These are phyloP conservation scores for Chironomus tentans DNA, from an alignment of 2,888 invertebrate genomes.

Conservation along the genomic window DNA sequence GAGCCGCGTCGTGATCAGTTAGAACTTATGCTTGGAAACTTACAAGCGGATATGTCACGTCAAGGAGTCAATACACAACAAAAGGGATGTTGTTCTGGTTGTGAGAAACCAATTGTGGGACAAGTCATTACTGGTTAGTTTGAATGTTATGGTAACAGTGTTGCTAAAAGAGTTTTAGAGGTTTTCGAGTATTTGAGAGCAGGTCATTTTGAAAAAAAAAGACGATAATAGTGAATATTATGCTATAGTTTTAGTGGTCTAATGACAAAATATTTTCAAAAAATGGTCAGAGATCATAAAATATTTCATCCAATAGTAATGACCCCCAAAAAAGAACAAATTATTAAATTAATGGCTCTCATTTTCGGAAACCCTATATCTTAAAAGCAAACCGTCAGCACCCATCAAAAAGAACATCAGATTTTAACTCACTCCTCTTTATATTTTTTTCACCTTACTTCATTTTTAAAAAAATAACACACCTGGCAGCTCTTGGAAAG, in stretches of 20 bases:
- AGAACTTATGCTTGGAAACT: slow-evolving; percentile 48
- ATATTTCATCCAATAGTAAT: no score
- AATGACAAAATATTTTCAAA: no score
- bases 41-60: slow-evolving; percentile 95
- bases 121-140: slow-evolving; percentile 51
- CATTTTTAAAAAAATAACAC: slow-evolving; percentile 44
- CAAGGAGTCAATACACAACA: slow-evolving; percentile 98
- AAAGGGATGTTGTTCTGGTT: slow-evolving; percentile 98
- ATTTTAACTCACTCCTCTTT: slow-evolving; percentile 6
- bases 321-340: no score
- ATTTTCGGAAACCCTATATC: neutral
- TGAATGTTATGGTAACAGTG: neutral
- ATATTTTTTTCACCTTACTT: neutral
- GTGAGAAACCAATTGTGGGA: slow-evolving; percentile 98
- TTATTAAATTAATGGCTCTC: no score
- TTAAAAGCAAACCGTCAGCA: neutral
- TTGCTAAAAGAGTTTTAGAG: no score
- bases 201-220: no score
- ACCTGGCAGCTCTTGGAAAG: slow-evolving; percentile 80
- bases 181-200: no score
- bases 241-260: no score
- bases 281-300: no score
- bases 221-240: no score
- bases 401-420: neutral
- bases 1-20: slow-evolving; percentile 40